Percentiles rank a stretch among this genome's conserved stretches.
Evolutionary conservation across 92 coral and sea anemone genomes (phyloP).

Genomic region (Phenganax marumi): DNA sequence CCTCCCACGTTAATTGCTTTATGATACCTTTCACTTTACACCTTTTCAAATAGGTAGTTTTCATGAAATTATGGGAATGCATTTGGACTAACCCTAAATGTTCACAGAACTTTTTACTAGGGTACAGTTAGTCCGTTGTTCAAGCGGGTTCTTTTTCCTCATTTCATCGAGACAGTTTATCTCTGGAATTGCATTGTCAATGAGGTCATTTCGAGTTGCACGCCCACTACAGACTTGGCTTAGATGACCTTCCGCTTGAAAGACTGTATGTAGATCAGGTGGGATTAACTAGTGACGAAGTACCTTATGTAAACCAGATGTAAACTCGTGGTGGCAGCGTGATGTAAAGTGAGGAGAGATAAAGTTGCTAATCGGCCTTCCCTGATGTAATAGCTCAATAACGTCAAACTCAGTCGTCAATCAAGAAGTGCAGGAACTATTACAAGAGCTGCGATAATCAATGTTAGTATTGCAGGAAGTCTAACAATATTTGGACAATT

Average conservation of each 20-base stretch:
- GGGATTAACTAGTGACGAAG: neutral
- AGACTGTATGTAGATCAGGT: neutral
- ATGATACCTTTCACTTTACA: too few species aligned
- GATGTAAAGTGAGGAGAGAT: neutral
- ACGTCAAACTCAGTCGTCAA: neutral
- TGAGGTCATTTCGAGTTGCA: constrained; percentile 7
- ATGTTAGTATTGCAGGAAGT: neutral
- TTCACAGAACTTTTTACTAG: too few species aligned
- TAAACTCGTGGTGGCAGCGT: neutral
- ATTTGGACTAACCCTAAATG: too few species aligned
- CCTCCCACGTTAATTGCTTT: too few species aligned
- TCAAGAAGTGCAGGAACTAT: neutral
- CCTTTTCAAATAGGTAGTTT: too few species aligned
- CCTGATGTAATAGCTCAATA: neutral
- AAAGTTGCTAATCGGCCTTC: neutral
- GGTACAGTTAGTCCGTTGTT: neutral
- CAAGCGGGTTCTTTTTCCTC: neutral
- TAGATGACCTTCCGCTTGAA: constrained; percentile 17
- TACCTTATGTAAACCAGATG: neutral
- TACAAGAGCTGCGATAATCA: neutral
- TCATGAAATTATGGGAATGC: too few species aligned
- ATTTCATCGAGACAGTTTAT: neutral
- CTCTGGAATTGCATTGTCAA: constrained; percentile 6
- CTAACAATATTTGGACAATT: too few species aligned
- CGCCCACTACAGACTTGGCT: neutral